phyloP scores from a whole-genome alignment of 2,797 vertebrate genomes.

The Enteromius afrohamiltoni region DNA sequence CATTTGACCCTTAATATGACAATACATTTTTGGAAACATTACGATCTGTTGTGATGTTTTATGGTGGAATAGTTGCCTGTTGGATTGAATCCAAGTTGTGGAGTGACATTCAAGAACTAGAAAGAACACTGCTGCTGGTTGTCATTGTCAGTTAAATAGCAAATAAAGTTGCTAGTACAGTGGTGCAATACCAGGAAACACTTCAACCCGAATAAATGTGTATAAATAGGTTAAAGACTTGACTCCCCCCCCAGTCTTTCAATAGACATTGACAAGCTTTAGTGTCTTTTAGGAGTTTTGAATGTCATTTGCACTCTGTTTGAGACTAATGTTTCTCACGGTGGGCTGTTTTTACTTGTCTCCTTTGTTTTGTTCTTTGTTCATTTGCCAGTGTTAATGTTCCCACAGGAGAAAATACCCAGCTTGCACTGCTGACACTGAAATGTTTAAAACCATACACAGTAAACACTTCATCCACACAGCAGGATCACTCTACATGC shows the following conservation, averaged over 20 bases:
- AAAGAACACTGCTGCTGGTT: slow-evolving; percentile 34
- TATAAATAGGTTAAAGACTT: neutral
- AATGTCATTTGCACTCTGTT: slow-evolving; percentile 56
- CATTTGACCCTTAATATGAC: neutral
- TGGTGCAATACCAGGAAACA: neutral
- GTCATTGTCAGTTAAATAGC: slow-evolving; percentile 11
- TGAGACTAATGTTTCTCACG: slow-evolving; percentile 46
- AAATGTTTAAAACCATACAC: neutral
- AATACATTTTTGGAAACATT: neutral
- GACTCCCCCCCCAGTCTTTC: neutral
- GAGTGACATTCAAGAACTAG: slow-evolving; percentile 38
- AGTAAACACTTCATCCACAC: neutral
- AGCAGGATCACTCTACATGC: neutral
- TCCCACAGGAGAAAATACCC: slow-evolving; percentile 4
- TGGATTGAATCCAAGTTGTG: slow-evolving; percentile 55
- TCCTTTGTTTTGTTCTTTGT: slow-evolving; percentile 33
- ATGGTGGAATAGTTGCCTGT: slow-evolving; percentile 33
- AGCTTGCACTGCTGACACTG: slow-evolving; percentile 10
- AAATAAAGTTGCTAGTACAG: neutral
- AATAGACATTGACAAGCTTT: slow-evolving; percentile 26
- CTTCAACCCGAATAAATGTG: neutral
- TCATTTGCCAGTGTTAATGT: slow-evolving; percentile 17
- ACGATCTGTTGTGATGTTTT: slow-evolving; percentile 29
- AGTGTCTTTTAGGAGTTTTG: slow-evolving; percentile 46
- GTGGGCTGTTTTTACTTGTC: slow-evolving; percentile 33